Evolutionary conservation across 2,888 invertebrate genomes (phyloP), one percentile per base, ranked within the genome.

Genomic region (Leptinotarsa rubiginosa): DNA sequence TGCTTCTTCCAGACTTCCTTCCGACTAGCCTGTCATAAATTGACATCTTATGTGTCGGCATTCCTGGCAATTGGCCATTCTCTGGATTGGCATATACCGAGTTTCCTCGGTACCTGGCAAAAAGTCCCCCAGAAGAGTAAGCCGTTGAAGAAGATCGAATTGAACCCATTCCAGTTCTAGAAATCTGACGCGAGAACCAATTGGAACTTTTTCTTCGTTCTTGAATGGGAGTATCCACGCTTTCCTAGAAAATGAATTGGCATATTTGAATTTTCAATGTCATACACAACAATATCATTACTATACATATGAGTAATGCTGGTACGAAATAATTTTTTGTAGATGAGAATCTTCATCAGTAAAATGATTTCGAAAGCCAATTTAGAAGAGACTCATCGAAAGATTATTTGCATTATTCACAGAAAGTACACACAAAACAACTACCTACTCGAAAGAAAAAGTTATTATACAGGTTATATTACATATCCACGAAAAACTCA

Each of bases 121-220:
- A 95, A 67, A 95, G 90, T 15, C 92, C 92, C 12, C 93, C 93
- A 1, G 95, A 95, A 7, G 95, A 95, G 85, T 96, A 96, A 0
- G 95, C 94, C 0, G 96, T 96, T 0, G 95, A 95, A 1, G 95
- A 94, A 52, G 96, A 96, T 41, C 96, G 90, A 50, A 94, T 92
- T 0, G 96, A 96, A 1, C 96, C 96, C 93, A 96, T 95, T 80
- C 96, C 90, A 1, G 95, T 95, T 81, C 95, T 89, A 15, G 95
- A 95, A 79, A 96, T 93, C 85, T 95, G 95, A 65, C 96, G 91
- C 81, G 94, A 94, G 82, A 96, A 93, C 96, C 96, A 96, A 87
- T 95, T 96, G n/a, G 82, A 86, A 66, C 86, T 86, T 87, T 96
- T 96, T 52, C 96, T 90, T 70, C 95, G 89, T 86, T 96, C 95